Percentiles rank a stretch among this genome's conserved stretches.
These are phyloP conservation scores for Noctua fimbriata DNA, from an alignment of 2,888 invertebrate genomes.

Conservation along the genomic window DNA sequence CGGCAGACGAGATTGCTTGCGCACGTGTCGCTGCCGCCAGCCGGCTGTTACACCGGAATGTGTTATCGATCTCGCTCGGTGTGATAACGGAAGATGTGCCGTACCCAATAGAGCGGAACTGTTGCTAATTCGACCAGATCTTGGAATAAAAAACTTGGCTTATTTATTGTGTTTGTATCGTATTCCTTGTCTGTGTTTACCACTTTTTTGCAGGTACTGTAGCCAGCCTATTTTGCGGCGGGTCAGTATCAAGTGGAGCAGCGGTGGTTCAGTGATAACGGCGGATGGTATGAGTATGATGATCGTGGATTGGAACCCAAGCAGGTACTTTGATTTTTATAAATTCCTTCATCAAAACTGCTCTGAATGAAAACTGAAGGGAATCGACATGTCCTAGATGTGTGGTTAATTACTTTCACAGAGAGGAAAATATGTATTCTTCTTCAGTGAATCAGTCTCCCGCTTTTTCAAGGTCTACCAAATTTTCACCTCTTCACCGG, in stretches of 20 bases:
- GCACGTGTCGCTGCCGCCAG: conserved; percentile 18
- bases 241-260: background rate
- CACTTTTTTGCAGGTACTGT: background rate
- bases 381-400: background rate
- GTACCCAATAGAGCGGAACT: conserved; percentile 47
- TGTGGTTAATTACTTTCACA: background rate
- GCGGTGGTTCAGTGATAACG: background rate
- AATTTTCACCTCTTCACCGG: too few species aligned
- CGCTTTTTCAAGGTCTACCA: background rate
- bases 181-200: background rate
- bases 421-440: background rate
- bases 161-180: conserved; percentile 15
- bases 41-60: conserved; percentile 38
- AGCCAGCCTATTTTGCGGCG: background rate
- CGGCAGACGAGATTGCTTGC: conserved; percentile 43
- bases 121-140: conserved; percentile 49
- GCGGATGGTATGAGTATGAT: background rate
- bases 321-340: background rate
- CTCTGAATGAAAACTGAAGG: background rate
- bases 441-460: background rate
- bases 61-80: conserved; percentile 42
- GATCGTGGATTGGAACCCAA: background rate
- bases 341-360: background rate
- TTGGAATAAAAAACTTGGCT: conserved; percentile 6
- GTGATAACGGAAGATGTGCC: conserved; percentile 57